Evolutionary conservation across 53 echinoderm and acorn worm species (phyloP), one percentile per base, ranked within the genome.

Genomic region (Luidia sarsii): DNA sequence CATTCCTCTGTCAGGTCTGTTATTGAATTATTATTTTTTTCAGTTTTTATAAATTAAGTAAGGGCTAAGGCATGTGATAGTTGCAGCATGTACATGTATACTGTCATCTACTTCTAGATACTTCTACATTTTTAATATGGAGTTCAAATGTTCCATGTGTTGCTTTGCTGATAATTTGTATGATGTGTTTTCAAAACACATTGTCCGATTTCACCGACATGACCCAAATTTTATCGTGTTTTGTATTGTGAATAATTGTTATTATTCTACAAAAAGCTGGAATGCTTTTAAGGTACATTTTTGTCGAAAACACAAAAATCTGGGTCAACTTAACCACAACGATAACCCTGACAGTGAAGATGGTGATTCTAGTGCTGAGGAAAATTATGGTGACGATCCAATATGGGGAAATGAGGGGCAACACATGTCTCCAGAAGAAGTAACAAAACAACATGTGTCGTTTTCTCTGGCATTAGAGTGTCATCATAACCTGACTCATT

Each of bases 151-250:
- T 56, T 50, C 66, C n/a, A 54, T 77, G 67, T 85, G 79, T 57
- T 86, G 65, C 50, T 86, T 45, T 33, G 20, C 31, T 7, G 21
- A 24, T 38, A 48, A 67, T 67, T 45, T 65, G 14, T 49, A 86
- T n/a, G 50, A 67, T 9, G 79, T 4, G 48, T 86, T 77, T 66
- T 0, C 16, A 1, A 7, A 7, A 8, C 43, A 66, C 25, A 9
- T 22, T 8, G 33, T 48, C 55, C 39, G 54, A 23, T 67, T 54
- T 21, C 67, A 75, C 36, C 35, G 55, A 33, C 67, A 86, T 79
- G 86, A 86, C 15, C 46, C 68, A 16, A 79, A 86, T 67, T 79
- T 68, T n/a, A n/a, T n/a, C n/a, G n/a, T n/a, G n/a, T n/a, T n/a
- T n/a, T n/a, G n/a, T n/a, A n/a, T n/a, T n/a, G 34, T 86, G 33